Base-by-base conservation (phyloP, 1,140 invertebrate species). In the Euwallacea similis region DNA sequence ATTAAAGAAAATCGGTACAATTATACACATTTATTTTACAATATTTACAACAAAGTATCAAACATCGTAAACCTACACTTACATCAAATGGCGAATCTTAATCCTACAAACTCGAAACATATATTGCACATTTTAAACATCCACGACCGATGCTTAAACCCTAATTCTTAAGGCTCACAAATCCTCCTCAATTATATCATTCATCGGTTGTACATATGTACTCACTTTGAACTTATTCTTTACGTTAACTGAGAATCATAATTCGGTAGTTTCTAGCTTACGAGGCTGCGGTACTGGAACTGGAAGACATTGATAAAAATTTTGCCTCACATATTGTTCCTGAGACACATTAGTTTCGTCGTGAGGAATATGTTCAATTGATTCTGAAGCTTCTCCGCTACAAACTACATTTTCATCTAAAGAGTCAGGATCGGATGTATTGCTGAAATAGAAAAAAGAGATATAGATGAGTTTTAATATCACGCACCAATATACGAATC, bases 221-320 rank as follows among this genome's bases (percentile, higher is more conserved):
- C 9, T 6, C 13, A 10, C 9, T 13, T 56, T 56, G 8, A 56
- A 56, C 54, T 56, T 56, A 15, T 21, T 15, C 16, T 16, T 56
- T 2, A 56, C 54, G 4, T 15, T n/a, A 56, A 56, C 8, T 56
- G 11, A 42, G 10, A 43, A 62, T 68, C 71, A 90, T 77, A 93
- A 83, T 84, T 95, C 93, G 8, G 93, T 95, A 54, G 93, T 95
- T 83, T 95, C 93, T 76, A 95, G 85, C 83, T 93, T 93, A 79
- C 92, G 90, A 9, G 89, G 75, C 85, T 83, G 82, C 85, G 84
- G 82, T 84, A 89, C 77, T 87, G 88, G 76, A 87, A 86, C 74
- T 86, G 89, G 81, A 87, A 91, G 69, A 85, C 84, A 78, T 88
- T 83, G 81, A 86, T 86, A 82, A 80, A 80, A 82, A 85, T 82